phyloP scores from a whole-genome alignment of 1,140 invertebrate species.

The Macrobrachium rosenbergii region DNA sequence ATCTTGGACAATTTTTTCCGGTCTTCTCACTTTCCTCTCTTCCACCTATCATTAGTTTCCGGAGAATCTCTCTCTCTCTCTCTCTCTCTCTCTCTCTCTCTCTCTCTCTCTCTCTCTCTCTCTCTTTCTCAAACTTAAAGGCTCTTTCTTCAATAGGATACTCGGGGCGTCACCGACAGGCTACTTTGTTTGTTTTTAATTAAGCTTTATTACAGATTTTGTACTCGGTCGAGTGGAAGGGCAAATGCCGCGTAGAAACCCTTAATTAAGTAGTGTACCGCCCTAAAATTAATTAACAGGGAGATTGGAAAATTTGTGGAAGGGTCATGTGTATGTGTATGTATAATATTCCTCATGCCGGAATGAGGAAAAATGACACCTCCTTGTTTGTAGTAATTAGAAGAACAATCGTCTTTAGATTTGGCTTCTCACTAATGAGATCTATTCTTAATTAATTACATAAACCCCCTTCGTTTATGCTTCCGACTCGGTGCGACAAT shows the following conservation, averaged over 20 bases:
- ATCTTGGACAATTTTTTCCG: no score
- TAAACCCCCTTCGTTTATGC: no score
- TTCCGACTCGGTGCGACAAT: no score
- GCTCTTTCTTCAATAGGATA: conserved; percentile 7
- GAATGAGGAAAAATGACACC: conserved; percentile 9
- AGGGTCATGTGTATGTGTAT: no score
- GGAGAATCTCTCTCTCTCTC: neutral
- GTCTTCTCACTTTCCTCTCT: no score
- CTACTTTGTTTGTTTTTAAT: conserved; percentile 60
- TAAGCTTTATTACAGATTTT: conserved; percentile 62
- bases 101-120: conserved; percentile 12
- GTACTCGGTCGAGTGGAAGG: conserved; percentile 58
- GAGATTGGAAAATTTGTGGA: neutral
- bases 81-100: conserved; percentile 11
- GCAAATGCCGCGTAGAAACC: conserved; percentile 58
- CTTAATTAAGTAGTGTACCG: conserved; percentile 59
- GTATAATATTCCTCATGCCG: no score
- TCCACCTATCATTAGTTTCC: no score
- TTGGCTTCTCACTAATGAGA: no score
- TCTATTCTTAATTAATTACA: no score
- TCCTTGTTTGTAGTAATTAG: no score
- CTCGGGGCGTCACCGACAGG: conserved; percentile 20
- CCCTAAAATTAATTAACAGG: conserved; percentile 60
- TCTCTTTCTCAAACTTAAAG: conserved; percentile 3
- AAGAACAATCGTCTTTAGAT: no score